phyloP scores from a whole-genome alignment of 2,113 vertebrate species.

The Sturnira hondurensis region DNA sequence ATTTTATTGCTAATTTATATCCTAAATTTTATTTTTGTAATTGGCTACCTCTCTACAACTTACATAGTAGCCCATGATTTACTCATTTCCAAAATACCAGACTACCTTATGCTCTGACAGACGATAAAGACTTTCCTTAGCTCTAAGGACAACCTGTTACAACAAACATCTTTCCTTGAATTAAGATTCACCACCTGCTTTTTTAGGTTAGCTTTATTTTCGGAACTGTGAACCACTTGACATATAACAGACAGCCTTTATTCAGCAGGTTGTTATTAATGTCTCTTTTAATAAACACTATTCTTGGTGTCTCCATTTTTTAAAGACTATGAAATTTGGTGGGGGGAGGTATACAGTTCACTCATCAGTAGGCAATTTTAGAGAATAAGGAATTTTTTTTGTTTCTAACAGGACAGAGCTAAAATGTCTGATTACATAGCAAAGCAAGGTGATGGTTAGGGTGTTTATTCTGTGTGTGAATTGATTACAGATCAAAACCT shows the following conservation, averaged over 20 bases:
- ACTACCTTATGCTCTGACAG: conserved; percentile 45
- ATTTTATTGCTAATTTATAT: conserved; percentile 26
- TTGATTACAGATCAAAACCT: conserved; percentile 38
- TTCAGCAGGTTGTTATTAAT: conserved; percentile 45
- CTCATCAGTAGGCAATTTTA: conserved; percentile 24
- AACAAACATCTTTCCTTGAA: conserved; percentile 40
- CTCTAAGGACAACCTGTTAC: conserved; percentile 46
- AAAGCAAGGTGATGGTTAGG: conserved; percentile 43
- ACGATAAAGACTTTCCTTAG: conserved; percentile 54
- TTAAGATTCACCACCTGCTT: conserved; percentile 50
- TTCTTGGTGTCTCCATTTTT: conserved; percentile 22
- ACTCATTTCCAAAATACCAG: conserved; percentile 43
- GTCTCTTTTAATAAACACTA: conserved; percentile 46
- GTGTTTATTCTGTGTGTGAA: conserved; percentile 33
- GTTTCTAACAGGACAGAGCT: conserved; percentile 28
- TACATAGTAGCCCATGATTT: conserved; percentile 53
- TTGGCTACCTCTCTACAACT: conserved; percentile 10
- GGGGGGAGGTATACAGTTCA: not conserved
- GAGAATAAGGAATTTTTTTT: conserved; percentile 30
- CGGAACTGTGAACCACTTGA: conserved; percentile 40
- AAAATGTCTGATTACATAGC: conserved; percentile 53
- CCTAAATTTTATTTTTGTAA: conserved; percentile 45
- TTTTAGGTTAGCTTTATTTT: conserved; percentile 36
- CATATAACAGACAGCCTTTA: conserved; percentile 41
- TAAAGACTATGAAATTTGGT: conserved; percentile 16